Percentiles rank a stretch among this genome's conserved stretches.
phyloP scores from a whole-genome alignment of 2,888 invertebrate species.

The Eueremaeus valkanovi region DNA sequence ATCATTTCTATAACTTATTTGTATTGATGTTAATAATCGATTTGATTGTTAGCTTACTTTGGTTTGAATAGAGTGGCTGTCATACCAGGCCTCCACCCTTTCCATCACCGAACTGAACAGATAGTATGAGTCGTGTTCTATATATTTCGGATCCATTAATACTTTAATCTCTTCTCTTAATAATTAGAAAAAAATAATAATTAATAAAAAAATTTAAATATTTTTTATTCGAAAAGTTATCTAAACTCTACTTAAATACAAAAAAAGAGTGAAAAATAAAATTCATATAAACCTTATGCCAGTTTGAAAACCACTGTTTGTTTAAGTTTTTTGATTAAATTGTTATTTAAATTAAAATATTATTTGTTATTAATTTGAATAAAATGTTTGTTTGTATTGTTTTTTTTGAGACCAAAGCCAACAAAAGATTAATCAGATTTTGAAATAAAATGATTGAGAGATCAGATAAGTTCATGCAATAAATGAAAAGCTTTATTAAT shows the following conservation, averaged over 20 bases:
- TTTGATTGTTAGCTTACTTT: too few species aligned
- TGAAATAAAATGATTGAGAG: background rate
- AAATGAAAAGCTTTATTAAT: background rate
- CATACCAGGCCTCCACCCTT: constrained; percentile 56
- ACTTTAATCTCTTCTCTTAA: constrained; percentile 57
- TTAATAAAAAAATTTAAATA: background rate
- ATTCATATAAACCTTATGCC: constrained; percentile 16
- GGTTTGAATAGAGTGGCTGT: constrained; percentile 38
- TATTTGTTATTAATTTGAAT: background rate
- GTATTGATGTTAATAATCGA: too few species aligned
- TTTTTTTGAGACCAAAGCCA: background rate
- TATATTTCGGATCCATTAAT: constrained; percentile 63
- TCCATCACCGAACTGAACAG: constrained; percentile 57
- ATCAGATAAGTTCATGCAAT: constrained; percentile 6
- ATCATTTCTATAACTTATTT: too few species aligned
- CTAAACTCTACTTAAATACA: background rate
- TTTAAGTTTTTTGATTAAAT: background rate
- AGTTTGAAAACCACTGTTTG: background rate
- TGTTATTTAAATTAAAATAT: background rate
- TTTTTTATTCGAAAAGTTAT: background rate
- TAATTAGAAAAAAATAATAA: background rate
- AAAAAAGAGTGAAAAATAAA: background rate
- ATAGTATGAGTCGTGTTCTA: constrained; percentile 70
- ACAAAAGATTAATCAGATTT: background rate
- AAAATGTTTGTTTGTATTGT: background rate